phyloP scores from a whole-genome alignment of 2,797 vertebrate species.

The Gambelia wislizenii region DNA sequence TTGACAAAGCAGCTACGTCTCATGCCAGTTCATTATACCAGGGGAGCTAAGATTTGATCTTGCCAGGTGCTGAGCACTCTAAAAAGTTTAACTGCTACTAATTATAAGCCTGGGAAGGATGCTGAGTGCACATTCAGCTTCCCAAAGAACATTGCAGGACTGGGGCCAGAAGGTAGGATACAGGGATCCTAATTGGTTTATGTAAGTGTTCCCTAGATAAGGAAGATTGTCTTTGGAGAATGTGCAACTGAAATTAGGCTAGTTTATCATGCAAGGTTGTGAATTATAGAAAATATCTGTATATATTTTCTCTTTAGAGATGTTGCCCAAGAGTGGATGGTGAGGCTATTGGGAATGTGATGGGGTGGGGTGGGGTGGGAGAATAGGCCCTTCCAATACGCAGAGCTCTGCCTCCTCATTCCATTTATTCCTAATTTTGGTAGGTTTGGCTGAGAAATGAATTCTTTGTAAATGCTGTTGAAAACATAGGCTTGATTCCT shows the following conservation, averaged over 20 bases:
- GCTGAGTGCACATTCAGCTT: not conserved
- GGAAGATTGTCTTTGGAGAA: constrained; percentile 6
- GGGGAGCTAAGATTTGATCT: not conserved
- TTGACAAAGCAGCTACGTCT: not conserved
- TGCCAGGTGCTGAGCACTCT: not conserved
- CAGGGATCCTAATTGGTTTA: constrained; percentile 6
- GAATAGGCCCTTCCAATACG: not conserved
- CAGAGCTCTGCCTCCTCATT: not conserved
- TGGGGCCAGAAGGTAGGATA: not conserved
- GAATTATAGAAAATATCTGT: not conserved
- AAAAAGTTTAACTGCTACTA: constrained; percentile 4
- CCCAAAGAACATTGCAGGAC: constrained; percentile 10
- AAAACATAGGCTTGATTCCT: too few relatives aligned
- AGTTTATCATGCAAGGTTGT: not conserved
- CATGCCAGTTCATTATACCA: not conserved
- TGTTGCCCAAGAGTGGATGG: not conserved
- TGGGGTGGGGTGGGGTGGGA: accelerated
- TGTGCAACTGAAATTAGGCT: not conserved
- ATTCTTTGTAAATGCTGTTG: too few relatives aligned
- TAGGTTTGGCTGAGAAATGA: too few relatives aligned
- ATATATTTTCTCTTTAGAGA: not conserved
- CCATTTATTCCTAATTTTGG: not conserved
- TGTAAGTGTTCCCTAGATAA: constrained; percentile 26
- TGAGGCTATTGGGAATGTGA: not conserved
- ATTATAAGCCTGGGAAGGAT: not conserved